Base-by-base conservation (phyloP, 2,888 invertebrate genomes). In the Zele albiditarsus region DNA sequence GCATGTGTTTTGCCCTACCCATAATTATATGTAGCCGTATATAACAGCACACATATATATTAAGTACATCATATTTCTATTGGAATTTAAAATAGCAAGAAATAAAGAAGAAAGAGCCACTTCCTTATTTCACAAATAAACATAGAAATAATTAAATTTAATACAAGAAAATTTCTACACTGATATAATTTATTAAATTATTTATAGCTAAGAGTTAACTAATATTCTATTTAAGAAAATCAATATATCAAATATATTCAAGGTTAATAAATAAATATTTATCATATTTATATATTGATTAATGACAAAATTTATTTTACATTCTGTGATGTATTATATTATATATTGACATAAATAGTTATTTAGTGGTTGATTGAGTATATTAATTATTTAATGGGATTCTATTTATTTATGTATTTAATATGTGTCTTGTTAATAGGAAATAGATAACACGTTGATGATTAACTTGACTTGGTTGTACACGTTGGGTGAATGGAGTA, bases 401-500 rank as follows among this genome's bases (percentile, higher is more conserved):
- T 46, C n/a, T 16, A 46, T 46, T 46, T 16, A 46, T 38, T 38
- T 12, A 38, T 38, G 4, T n/a, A n/a, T 46, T 46, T 46, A n/a
- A 46, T 46, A 14, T 46, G 16, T 46, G n/a, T 46, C 46, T 16
- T 46, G 46, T 46, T 46, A 14, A 46, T 46, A 46, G 16, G 4
- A n/a, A 46, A 46, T 46, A 46, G 20, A 53, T 53, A 4, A 68
- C 68, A 57, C 28, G 53, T 68, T 53, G 53, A 27, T 12, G 65
- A 38, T 38, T 38, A 38, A 38, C 38, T 38, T 12, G 8, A 38
- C 38, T 38, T 38, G 38, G 38, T 12, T 12, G 10, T 20, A 57
- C 68, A 57, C 28, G 53, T 68, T 53, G 23, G 10, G 4, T n/a
- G 53, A 53, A 31, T 10, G 8, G 31, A 67, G 67, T 67, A 49